Evolutionary conservation across 2,888 invertebrate genomes (phyloP), one percentile per base, ranked within the genome.

Genomic region (Microctonus aethiopoides): DNA sequence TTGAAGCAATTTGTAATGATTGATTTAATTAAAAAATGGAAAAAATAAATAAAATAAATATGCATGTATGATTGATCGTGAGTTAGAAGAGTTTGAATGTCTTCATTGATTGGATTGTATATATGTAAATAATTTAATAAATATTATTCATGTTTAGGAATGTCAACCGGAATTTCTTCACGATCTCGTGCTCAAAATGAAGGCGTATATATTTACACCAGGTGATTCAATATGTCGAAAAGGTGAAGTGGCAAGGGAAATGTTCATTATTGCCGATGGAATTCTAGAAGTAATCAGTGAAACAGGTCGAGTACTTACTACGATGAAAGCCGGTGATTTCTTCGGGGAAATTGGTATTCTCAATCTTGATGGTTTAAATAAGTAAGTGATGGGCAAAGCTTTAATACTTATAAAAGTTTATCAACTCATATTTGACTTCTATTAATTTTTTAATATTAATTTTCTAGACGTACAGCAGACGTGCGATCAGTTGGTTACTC

Each of bases 251-350:
- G 98, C 98, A 0, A 89, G 98, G 74, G 98, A 98, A 88, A 98
- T 98, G 98, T 98, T 98, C 84, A 98, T 98, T 80, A 98, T 98
- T 83, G 98, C 98, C 4, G 98, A 98, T 86, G 98, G 98, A 9
- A 96, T 98, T 79, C 89, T 98, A 68, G 97, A 98, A 88, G 97
- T 98, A 13, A 93, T 97, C 85, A 98, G 97, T 81, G 98, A 98
- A 84, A 93, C 94, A 10, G 97, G 97, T 0, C 91, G 94, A 79
- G 96, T 98, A 2, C 88, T 98, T 51, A 97, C 97, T 0, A 95
- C 96, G 29, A 97, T 98, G 97, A 96, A 95, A 83, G 96, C 98
- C 1, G 98, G 98, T 0, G 98, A 98, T 87, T 98, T 98, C 88
- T 98, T 98, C 82, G 98, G 98, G 0, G 98, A 98, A 89, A 98